phyloP scores from a whole-genome alignment of 2,888 invertebrate genomes.

The Cryptophagus acutangulus region DNA sequence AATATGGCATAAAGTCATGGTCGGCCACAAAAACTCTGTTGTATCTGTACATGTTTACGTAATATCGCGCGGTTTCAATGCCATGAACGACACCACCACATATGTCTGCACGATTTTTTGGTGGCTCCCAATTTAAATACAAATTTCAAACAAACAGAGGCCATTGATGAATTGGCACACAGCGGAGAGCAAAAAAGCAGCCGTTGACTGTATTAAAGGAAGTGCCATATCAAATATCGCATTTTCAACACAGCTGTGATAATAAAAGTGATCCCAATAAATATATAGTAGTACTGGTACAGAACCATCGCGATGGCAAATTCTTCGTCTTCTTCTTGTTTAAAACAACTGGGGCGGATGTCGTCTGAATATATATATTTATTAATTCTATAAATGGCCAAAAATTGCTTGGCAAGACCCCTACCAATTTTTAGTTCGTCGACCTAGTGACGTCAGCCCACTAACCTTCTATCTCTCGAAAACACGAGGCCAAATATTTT shows the following conservation, averaged over 20 bases:
- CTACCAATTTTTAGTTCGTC: conserved; percentile 32
- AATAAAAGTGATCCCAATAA: conserved; percentile 26
- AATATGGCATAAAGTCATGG: conserved; percentile 7
- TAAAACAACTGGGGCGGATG: conserved; percentile 24
- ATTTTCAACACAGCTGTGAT: conserved; percentile 39
- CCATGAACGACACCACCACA: too few relatives aligned
- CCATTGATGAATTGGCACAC: too few relatives aligned
- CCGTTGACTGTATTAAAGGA: conserved; percentile 36
- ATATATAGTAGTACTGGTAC: too few relatives aligned
- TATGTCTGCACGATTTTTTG: too few relatives aligned
- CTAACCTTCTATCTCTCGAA: conserved; percentile 32
- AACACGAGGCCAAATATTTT: conserved; percentile 24
- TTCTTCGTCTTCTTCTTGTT: neutral
- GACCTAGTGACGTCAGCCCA: conserved; percentile 39
- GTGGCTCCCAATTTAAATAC: too few relatives aligned
- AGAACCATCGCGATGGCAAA: too few relatives aligned
- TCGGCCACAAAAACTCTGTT: neutral
- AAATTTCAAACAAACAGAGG: too few relatives aligned
- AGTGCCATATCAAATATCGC: conserved; percentile 41
- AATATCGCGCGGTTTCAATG: neutral
- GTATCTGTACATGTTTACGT: neutral
- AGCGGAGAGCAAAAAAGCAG: too few relatives aligned
- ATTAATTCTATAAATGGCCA: conserved; percentile 32
- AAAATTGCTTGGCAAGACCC: conserved; percentile 34
- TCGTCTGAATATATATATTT: conserved; percentile 27